These are phyloP conservation scores for Hormiphora californensis DNA, from an alignment of 37 sponge, comb jelly and placozoan species.

Conservation along the genomic window DNA sequence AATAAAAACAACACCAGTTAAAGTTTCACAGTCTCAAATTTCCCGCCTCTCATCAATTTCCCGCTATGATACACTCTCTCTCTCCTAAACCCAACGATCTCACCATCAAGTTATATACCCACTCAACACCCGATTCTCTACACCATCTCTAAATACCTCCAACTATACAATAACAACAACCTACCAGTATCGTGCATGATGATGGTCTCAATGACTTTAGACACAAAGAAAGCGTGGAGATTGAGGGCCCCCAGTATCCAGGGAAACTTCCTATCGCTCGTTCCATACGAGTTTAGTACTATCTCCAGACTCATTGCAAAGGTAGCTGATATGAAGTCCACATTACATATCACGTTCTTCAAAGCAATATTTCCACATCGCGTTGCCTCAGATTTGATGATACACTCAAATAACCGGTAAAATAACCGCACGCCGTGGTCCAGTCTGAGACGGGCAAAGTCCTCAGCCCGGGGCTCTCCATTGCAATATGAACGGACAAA, in stretches of 20 bases:
- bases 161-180: too few relatives aligned
- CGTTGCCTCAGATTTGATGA: background rate
- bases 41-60: too few relatives aligned
- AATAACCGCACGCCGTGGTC: background rate
- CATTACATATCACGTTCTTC: constrained; percentile 8
- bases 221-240: constrained; percentile 25
- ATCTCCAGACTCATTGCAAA: constrained; percentile 29
- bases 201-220: constrained; percentile 40
- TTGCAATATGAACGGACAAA: background rate
- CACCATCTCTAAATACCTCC: too few relatives aligned
- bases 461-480: constrained; percentile 3
- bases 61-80: too few relatives aligned
- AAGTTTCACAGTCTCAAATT: too few relatives aligned
- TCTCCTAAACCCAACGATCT: too few relatives aligned
- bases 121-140: too few relatives aligned
- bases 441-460: background rate
- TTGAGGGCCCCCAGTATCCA: constrained; percentile 25
- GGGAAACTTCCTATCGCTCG: constrained; percentile 31
- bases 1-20: too few relatives aligned
- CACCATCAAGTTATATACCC: too few relatives aligned
- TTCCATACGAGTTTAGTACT: constrained; percentile 36
- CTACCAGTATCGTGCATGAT: constrained; percentile 50
- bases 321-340: constrained; percentile 41
- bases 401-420: constrained; percentile 25
- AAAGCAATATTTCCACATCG: constrained; percentile 24